These are phyloP conservation scores for Platycheirus albimanus DNA, from an alignment of 2,888 invertebrate genomes.

Conservation along the genomic window DNA sequence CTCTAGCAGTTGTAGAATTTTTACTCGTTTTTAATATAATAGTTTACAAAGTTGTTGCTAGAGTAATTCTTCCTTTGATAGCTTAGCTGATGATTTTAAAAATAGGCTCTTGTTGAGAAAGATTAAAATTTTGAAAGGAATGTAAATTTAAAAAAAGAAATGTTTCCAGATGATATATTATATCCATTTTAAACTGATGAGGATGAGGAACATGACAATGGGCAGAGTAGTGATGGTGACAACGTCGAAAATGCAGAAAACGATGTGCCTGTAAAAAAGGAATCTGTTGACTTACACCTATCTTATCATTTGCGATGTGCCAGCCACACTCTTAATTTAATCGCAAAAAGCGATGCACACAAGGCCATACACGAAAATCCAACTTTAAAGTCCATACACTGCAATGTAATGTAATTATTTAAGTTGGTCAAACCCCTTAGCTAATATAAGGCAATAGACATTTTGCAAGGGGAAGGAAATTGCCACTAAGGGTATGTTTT, in stretches of 20 bases:
- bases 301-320: slow-evolving; percentile 3
- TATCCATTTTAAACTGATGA: background rate
- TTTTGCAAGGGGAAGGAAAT: too few relatives aligned
- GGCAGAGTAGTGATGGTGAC: background rate
- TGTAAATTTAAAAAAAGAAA: too few relatives aligned
- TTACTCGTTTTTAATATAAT: too few relatives aligned
- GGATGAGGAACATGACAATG: background rate
- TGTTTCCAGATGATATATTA: background rate
- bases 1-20: too few relatives aligned
- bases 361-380: background rate
- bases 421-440: too few relatives aligned
- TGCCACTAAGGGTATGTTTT: too few relatives aligned
- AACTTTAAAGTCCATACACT: background rate
- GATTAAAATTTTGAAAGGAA: too few relatives aligned
- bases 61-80: too few relatives aligned
- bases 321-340: background rate
- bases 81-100: too few relatives aligned
- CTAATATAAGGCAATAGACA: too few relatives aligned
- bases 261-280: background rate
- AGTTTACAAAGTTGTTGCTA: too few relatives aligned
- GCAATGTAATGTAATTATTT: background rate
- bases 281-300: background rate
- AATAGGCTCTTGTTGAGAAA: too few relatives aligned
- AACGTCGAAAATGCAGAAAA: background rate
- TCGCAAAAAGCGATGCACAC: background rate